phyloP scores from a whole-genome alignment of 2,797 vertebrate species.

The Melanotaenia maccullochi region DNA sequence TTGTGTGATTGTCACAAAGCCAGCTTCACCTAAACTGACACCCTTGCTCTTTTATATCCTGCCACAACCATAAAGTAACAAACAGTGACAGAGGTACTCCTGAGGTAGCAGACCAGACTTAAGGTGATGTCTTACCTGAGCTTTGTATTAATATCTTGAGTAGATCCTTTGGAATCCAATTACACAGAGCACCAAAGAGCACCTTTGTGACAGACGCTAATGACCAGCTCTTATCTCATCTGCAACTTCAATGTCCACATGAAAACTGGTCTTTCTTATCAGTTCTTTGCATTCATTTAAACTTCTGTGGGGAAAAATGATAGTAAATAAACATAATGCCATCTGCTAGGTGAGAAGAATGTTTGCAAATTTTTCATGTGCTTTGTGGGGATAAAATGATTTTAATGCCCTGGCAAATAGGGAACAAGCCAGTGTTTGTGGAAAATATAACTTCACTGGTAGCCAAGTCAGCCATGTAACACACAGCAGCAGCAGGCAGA shows the following conservation, averaged over 20 bases:
- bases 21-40: conserved; percentile 19
- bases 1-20: neutral
- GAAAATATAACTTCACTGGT: neutral
- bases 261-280: neutral
- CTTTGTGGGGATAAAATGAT: neutral
- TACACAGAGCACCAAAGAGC: conserved; percentile 57
- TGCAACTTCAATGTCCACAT: neutral
- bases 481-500: conserved; percentile 12
- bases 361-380: neutral
- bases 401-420: neutral
- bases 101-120: conserved; percentile 36
- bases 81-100: neutral
- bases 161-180: conserved; percentile 72
- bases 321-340: conserved; percentile 19
- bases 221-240: conserved; percentile 28
- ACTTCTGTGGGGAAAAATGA: neutral
- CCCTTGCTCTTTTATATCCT: conserved; percentile 14
- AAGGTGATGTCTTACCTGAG: conserved; percentile 43
- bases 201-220: conserved; percentile 12
- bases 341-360: conserved; percentile 1
- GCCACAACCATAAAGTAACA: neutral
- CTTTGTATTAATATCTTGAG: conserved; percentile 67
- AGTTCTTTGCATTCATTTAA: neutral
- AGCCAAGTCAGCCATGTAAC: neutral
- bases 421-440: neutral